Base-by-base conservation (phyloP, 1,140 invertebrate species). In the Danaus plexippus region DNA sequence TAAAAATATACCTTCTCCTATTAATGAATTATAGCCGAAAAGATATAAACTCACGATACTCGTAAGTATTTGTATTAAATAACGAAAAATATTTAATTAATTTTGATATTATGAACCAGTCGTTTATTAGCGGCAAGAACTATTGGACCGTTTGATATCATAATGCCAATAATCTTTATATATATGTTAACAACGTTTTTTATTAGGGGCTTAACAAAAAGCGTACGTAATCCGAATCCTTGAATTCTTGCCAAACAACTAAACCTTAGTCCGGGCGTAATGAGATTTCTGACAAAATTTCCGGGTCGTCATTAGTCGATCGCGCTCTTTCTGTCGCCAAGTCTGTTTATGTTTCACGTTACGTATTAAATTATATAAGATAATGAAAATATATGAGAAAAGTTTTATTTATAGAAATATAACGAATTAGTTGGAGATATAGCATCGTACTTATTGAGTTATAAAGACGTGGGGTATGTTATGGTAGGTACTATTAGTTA, bases 281-380 rank as follows among this genome's bases (percentile, higher is more conserved):
- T 73, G 71, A 75, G 66, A 65, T 62, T 61, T 56, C 61, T 57
- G 54, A 61, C 62, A 70, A 71, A 67, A 76, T 76, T 71, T 66
- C 65, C 62, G 67, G 67, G 43, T 50, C 57, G 61, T 66, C 66
- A 66, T 72, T 76, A 75, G 68, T 64, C 47, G 41, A 59, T 60
- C 52, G 40, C 48, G 42, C 41, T 53, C 47, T 18, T 45, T 50
- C 46, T 15, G 43, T 50, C 47, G n/a, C 15, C 47, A 50, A 40
- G 12, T 5, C 9, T 46, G 40, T 51, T 54, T 60, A 55, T 11
- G 15, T 4, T 4, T 11, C 10, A 54, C 57, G 57, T 54, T 22
- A 50, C 46, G 49, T 49, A 50, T 11, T 43, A 47, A 44, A 54
- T 54, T 42, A 13, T 42, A 15, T 11, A 11, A 43, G 42, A 52